Conservation (phyloP, 2,888 invertebrate species). For the Megamerina dolium region DNA sequence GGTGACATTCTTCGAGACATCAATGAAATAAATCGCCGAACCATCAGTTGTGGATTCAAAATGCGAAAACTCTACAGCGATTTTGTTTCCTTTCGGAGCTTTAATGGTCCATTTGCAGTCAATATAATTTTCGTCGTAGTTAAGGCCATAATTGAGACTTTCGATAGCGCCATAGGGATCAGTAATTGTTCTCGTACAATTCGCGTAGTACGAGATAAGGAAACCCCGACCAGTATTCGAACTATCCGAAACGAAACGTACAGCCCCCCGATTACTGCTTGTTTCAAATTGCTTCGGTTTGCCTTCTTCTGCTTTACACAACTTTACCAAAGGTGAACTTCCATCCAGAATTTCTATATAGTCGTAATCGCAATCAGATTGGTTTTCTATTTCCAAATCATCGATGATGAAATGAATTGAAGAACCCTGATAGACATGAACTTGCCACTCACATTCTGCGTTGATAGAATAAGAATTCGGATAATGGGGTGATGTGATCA, state of each 20-base stretch:
- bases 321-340: constrained; percentile 9
- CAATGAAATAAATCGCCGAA: constrained; percentile 25
- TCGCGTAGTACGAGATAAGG: constrained; percentile 63
- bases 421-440: constrained; percentile 68
- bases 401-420: constrained; percentile 59
- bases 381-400: constrained; percentile 66
- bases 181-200: constrained; percentile 33
- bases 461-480: constrained; percentile 66
- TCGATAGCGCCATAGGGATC: constrained; percentile 67
- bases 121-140: constrained; percentile 54
- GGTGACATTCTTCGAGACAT: constrained; percentile 47
- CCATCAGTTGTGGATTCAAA: constrained; percentile 55
- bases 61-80: constrained; percentile 76
- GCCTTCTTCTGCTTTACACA: constrained; percentile 52
- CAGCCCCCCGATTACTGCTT: constrained; percentile 57
- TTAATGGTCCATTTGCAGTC: constrained; percentile 74
- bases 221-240: constrained; percentile 68
- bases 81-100: constrained; percentile 69
- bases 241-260: constrained; percentile 69
- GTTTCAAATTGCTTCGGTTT: constrained; percentile 54
- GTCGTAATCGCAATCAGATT: constrained; percentile 60
- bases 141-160: constrained; percentile 70
- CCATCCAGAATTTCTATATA: constrained; percentile 71
- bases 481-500: constrained; percentile 80
- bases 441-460: constrained; percentile 74